A percentile compares a stretch with the other conserved stretches of the same genome.
Evolutionary conservation across 2,113 vertebrate species (phyloP).

Genomic region (Polypterus bichir): DNA sequence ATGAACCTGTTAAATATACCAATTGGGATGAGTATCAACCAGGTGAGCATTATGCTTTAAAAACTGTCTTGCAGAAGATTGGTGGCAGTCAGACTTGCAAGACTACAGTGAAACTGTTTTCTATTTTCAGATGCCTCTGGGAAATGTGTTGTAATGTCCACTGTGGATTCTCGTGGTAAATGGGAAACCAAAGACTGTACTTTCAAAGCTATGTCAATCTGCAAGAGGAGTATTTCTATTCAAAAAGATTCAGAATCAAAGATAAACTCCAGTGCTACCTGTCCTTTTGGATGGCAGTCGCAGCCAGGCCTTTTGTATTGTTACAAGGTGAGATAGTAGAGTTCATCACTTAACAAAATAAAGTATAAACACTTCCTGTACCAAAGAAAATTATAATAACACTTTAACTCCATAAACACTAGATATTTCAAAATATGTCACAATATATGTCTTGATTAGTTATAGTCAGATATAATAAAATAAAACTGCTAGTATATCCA

Average conservation of each 20-base stretch:
- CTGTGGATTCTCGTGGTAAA: slow-evolving; percentile 57
- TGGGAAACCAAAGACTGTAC: slow-evolving; percentile 79
- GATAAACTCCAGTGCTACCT: slow-evolving; percentile 48
- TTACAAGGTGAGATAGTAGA: slow-evolving; percentile 65
- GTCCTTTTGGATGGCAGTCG: slow-evolving; percentile 69
- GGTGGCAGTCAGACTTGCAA: no score
- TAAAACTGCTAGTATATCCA: no score
- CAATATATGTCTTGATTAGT: no score
- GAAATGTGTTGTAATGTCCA: slow-evolving; percentile 68
- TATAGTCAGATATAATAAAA: no score
- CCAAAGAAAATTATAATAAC: no score
- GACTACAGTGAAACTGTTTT: not conserved
- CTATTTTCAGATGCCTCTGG: slow-evolving; percentile 36
- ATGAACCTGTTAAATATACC: slow-evolving; percentile 47
- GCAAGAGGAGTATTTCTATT: slow-evolving; percentile 54
- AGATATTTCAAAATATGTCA: no score
- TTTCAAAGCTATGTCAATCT: slow-evolving; percentile 76
- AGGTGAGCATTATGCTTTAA: slow-evolving; percentile 41
- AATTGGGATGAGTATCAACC: slow-evolving; percentile 79
- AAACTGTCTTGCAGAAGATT: not conserved
- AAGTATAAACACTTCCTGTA: no score
- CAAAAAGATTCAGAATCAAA: slow-evolving; percentile 38
- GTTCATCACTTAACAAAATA: no score
- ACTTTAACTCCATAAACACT: no score
- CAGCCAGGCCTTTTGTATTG: slow-evolving; percentile 49